Evolutionary conservation across 1,140 invertebrate genomes (phyloP), one percentile per base, ranked within the genome.

Genomic region (Steinernema feltiae): DNA sequence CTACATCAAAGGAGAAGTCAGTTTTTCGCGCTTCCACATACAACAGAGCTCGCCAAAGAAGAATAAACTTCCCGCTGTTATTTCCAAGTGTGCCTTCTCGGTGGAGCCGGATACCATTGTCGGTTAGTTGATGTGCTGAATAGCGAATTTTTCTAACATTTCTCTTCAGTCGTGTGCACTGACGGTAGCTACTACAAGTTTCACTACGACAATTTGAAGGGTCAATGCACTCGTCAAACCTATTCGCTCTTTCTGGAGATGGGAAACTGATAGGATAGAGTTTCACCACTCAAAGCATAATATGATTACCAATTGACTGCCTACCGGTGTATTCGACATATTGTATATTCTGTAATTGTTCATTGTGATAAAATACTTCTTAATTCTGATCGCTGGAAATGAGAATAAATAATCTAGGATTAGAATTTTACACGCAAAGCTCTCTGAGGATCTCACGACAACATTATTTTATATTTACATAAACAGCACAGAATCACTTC

Each of bases 101-200:
- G 31, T 21, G 32, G 73, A 73, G 30, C 46, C 74, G n/a, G 41
- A 76, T 30, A 32, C 70, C 1, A 48, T 76, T 7, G 63, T 76
- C 31, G 74, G 74, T 76, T 3, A 30, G 72, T n/a, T 12, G 71
- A 3, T 27, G 71, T 7, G 74, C 2, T 18, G 30, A 31, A 74
- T 74, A 3, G 7, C 24, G 48, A 30, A 72, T 12, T 29, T 7
- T 77, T 35, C 72, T n/a, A n/a, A 41, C 35, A 18, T 7, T 73
- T 76, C 69, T 75, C n/a, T 76, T 76, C 46, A 76, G 74, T 72
- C 1, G 32, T 76, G 29, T 46, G 75, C 30, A 76, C 70, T 3
- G 74, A 76, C 69, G 74, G 74, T 21, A 76, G 74, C 74, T 76
- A 76, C 74, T 76, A 53, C 73, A 76, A 76, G 24, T 76, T 76